Evolutionary conservation across 1,140 invertebrate species (phyloP), one percentile per base, ranked within the genome.

Genomic region (Leptinotarsa texana): DNA sequence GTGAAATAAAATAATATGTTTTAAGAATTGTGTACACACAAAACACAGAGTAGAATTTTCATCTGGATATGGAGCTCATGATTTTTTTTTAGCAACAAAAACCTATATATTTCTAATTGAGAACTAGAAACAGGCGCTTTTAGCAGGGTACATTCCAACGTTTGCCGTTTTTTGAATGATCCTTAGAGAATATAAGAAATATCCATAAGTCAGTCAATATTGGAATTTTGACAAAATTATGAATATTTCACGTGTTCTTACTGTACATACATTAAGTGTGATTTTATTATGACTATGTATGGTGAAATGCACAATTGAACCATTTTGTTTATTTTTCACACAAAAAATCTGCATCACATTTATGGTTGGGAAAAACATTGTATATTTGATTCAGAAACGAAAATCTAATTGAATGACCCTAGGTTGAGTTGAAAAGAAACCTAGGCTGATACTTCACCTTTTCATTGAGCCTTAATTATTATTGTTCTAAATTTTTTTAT

Each of bases 261-360:
- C 3, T 57, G 51, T 57, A 57, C 17, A 57, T 65, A 65, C 21
- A 65, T 65, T 70, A 57, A 22, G 24, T 70, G 69, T 70, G 69
- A 57, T 51, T 70, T 70, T 70, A 57, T 57, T 57, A 70, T 70
- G 49, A 27, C 18, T 51, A 70, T 69, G 49, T 70, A 48, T 57
- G 69, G 24, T 70, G 69, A 51, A 22, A 70, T 21, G 69, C 69
- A 70, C 69, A 70, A 18, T 42, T 42, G 33, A 42, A 42, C 8
- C 33, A 11, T 42, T 42, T 42, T 42, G 33, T 42, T 42, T 42
- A 42, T 42, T 11, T 42, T 42, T 3, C 33, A 42, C 33, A 42
- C 0, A 42, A 42, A 33, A 42, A 3, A 42, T 11, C 33, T 42
- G 33, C 33, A 42, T 42, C 33, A 11, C 8, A 11, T 42, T 42